Evolutionary conservation across 2,113 vertebrate genomes (phyloP).

Genomic region (Sigmodon hispidus): DNA sequence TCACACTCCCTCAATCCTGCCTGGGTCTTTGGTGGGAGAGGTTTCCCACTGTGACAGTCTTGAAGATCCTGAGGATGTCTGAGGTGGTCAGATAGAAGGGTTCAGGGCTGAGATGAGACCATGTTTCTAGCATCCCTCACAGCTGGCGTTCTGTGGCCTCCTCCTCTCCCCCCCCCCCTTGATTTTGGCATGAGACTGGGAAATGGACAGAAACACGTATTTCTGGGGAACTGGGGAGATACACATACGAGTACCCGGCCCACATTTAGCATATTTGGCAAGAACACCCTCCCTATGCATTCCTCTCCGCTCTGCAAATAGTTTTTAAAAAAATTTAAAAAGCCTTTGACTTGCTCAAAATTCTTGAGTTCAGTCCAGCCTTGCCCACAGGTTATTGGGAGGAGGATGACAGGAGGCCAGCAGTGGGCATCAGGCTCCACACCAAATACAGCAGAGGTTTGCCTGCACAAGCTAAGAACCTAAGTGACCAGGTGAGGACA

Average conservation of each 20-base stretch:
- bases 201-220: conserved; percentile 22
- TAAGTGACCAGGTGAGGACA: background rate
- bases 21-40: background rate
- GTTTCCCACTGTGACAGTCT: conserved; percentile 46
- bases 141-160: conserved; percentile 50
- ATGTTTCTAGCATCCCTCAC: background rate
- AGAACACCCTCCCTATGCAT: conserved; percentile 28
- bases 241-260: conserved; percentile 36
- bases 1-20: conserved; percentile 33
- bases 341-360: background rate
- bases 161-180: conserved; percentile 12
- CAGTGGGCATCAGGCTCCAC: background rate
- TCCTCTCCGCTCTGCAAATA: conserved; percentile 58
- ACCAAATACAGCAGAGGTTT: background rate
- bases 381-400: background rate
- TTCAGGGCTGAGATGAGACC: conserved; percentile 34
- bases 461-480: background rate
- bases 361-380: background rate
- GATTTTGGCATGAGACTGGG: conserved; percentile 56
- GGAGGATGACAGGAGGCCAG: background rate
- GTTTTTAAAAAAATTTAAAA: background rate
- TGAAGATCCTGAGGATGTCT: conserved; percentile 66
- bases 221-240: conserved; percentile 61
- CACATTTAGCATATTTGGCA: conserved; percentile 64
- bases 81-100: conserved; percentile 50